A percentile compares a stretch with the other conserved stretches of the same genome.
phyloP scores from a whole-genome alignment of 2,888 invertebrate genomes.

The Anoncus sp. region DNA sequence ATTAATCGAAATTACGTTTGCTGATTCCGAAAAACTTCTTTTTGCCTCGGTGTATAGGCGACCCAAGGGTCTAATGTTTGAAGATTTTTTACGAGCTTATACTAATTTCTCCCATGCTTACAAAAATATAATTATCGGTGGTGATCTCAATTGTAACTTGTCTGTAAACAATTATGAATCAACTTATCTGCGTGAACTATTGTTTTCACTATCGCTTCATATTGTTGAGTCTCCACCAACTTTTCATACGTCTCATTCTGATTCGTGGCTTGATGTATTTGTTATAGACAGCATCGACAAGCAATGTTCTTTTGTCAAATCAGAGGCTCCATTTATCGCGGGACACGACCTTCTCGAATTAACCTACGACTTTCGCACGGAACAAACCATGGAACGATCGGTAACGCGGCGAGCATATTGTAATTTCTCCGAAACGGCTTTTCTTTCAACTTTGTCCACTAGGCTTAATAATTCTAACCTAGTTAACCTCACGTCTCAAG shows the following conservation, averaged over 20 bases:
- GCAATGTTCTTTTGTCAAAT: neutral
- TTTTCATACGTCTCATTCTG: neutral
- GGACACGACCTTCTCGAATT: neutral
- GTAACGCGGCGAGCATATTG: no score
- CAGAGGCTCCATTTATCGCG: neutral
- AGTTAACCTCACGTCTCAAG: no score
- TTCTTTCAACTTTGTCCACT: no score
- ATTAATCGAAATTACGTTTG: neutral
- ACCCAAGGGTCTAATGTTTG: neutral
- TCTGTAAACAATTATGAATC: neutral
- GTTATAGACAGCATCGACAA: neutral
- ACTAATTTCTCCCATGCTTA: neutral
- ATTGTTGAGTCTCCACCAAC: neutral
- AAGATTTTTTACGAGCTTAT: neutral
- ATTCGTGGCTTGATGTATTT: neutral
- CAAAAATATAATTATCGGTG: neutral
- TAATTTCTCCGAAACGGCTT: no score
- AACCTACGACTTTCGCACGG: no score
- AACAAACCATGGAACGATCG: no score
- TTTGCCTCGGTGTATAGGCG: constrained; percentile 1
- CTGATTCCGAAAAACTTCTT: neutral
- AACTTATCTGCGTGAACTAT: neutral
- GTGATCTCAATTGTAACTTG: neutral
- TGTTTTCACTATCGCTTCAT: neutral
- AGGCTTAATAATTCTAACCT: no score